Evolutionary conservation across 1,140 invertebrate genomes (phyloP).

Genomic region (Brachionus paranguensis): DNA sequence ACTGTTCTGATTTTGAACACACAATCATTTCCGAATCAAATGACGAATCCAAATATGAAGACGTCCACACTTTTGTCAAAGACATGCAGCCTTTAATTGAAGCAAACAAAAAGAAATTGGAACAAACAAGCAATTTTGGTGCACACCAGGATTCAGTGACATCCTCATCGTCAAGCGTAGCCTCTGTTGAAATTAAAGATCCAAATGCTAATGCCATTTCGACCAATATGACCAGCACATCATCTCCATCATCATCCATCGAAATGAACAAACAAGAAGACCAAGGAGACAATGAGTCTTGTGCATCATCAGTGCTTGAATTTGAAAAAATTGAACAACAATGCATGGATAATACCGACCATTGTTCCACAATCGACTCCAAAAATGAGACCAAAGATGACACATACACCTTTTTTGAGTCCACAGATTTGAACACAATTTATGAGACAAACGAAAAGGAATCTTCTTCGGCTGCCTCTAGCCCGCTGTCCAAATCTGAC

Average conservation of each 20-base stretch:
- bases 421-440: not conserved
- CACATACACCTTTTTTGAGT: not conserved
- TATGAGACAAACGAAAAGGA: constrained; percentile 22
- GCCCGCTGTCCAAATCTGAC: not conserved
- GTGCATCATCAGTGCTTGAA: constrained; percentile 15
- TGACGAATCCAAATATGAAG: not conserved
- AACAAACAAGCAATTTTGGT: not conserved
- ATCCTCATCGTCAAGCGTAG: not conserved
- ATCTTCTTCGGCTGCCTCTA: not conserved
- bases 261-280: not conserved
- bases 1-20: not conserved
- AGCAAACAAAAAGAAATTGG: not conserved
- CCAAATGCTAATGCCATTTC: not conserved
- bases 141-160: not conserved
- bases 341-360: not conserved
- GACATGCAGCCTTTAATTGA: constrained; percentile 3
- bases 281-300: not conserved
- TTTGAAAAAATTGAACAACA: constrained; percentile 35
- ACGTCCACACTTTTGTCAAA: not conserved
- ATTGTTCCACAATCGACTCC: not conserved
- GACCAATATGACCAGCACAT: not conserved
- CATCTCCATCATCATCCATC: not conserved
- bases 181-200: not conserved
- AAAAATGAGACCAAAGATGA: not conserved
- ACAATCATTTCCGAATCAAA: not conserved